Evolutionary conservation across 2,113 vertebrate genomes (phyloP), one percentile per base, ranked within the genome.

Genomic region (Glareola pratincola): DNA sequence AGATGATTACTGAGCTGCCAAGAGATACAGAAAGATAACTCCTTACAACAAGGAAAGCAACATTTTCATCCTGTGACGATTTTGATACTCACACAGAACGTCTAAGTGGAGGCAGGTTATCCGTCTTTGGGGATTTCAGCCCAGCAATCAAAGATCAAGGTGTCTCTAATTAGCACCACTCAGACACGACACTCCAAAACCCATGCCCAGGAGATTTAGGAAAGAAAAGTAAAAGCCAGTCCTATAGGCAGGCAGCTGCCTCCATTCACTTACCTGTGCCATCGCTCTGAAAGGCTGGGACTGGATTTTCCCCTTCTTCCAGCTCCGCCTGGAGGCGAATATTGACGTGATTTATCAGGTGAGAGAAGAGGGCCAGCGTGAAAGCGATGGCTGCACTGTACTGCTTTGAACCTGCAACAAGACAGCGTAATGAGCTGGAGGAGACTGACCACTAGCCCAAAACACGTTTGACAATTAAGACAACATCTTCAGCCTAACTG

Each of bases 301-400:
- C 99, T 1, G 98, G 98, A 78, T 97, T 98, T 73, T 99, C 99
- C 20, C 98, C 98, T 45, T 99, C 99, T 93, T 99, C 99, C 62
- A 99, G 98, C 76, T 99, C 99, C 6, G 99, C 99, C 97, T 99
- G 99, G 86, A 99, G 98, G 48, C 99, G 98, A 79, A 99, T 99
- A 95, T 99, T 99, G 77, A 99, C 99, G 24, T 99, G 99, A 92
- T 99, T 99, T 47, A 99, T 99, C 54, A 99, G 98, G 84, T 99
- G 99, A 26, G 99, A 99, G 98, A 99, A 99, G 66, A 99, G 98
- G 10, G 99, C 99, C 97, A 99, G 98, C 0, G 99, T 99, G 86
- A 99, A 99, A 5, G 99, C 99, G 9, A 99, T 99, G 91, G 99
- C 99, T 6, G 99, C 99, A 4, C 99, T 99, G 97, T 99, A 99